Percentiles rank a stretch among this genome's conserved stretches.
These are phyloP conservation scores for Macrotus californicus DNA, from an alignment of 2,113 vertebrate genomes.

Conservation along the genomic window DNA sequence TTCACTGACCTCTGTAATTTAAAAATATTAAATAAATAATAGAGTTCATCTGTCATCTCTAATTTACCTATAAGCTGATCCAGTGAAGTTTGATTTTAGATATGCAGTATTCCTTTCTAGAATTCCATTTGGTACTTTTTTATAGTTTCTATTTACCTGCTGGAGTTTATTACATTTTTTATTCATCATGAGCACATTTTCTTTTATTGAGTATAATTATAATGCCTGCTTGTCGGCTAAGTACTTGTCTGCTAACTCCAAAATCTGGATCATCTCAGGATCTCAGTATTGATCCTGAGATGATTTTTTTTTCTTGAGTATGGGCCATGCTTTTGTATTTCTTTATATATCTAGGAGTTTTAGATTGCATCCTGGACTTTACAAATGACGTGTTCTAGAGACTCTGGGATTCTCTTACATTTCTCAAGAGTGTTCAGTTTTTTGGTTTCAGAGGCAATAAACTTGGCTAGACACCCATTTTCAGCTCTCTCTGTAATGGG, in stretches of 20 bases:
- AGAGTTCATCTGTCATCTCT: not conserved
- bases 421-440: not conserved
- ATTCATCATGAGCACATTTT: not conserved
- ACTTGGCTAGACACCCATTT: not conserved
- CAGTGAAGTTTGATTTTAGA: not conserved
- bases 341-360: not conserved
- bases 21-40: constrained; percentile 3
- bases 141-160: not conserved
- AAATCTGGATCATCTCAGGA: not conserved
- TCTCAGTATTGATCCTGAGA: not conserved
- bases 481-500: not conserved
- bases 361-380: not conserved
- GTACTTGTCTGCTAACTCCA: not conserved
- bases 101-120: not conserved
- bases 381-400: not conserved
- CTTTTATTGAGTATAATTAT: not conserved
- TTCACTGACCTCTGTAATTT: not conserved
- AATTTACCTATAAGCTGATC: not conserved
- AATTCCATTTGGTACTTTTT: not conserved
- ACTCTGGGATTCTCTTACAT: not conserved
- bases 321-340: not conserved
- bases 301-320: not conserved
- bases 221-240: constrained; percentile 9
- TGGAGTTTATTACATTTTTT: not conserved
- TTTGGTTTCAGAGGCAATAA: not conserved